A percentile compares a stretch with the other conserved stretches of the same genome.
These are phyloP conservation scores for Hesperophylax magnus DNA, from an alignment of 1,140 invertebrate species.

Conservation along the genomic window DNA sequence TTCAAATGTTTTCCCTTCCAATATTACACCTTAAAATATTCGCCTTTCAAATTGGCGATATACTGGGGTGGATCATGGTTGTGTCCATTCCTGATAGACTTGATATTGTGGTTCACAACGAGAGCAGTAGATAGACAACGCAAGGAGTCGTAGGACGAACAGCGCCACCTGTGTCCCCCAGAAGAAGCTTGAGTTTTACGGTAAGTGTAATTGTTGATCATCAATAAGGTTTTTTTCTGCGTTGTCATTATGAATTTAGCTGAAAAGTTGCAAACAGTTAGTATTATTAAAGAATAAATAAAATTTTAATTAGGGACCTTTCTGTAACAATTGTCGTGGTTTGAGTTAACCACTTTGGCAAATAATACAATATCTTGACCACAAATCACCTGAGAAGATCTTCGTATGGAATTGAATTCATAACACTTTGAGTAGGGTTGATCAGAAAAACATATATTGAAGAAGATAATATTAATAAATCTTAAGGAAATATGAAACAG, in stretches of 20 bases:
- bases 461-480: too few species aligned
- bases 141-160: background rate
- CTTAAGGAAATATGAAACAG: too few species aligned
- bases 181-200: background rate
- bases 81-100: background rate
- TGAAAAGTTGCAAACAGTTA: background rate
- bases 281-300: too few species aligned
- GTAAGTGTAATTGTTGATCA: conserved; percentile 7
- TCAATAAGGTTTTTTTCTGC: conserved; percentile 7
- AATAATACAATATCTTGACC: too few species aligned
- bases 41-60: background rate
- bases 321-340: too few species aligned
- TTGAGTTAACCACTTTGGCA: too few species aligned
- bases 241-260: background rate
- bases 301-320: too few species aligned
- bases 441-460: too few species aligned
- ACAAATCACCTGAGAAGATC: too few species aligned
- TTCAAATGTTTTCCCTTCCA: background rate
- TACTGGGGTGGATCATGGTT: conserved; percentile 9
- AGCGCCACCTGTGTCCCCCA: background rate
- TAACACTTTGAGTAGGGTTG: too few species aligned
- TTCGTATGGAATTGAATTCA: too few species aligned
- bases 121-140: background rate
- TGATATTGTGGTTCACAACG: background rate
- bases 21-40: background rate